Evolutionary conservation across 2,113 vertebrate species (phyloP).

Genomic region (Sylvietta virens): DNA sequence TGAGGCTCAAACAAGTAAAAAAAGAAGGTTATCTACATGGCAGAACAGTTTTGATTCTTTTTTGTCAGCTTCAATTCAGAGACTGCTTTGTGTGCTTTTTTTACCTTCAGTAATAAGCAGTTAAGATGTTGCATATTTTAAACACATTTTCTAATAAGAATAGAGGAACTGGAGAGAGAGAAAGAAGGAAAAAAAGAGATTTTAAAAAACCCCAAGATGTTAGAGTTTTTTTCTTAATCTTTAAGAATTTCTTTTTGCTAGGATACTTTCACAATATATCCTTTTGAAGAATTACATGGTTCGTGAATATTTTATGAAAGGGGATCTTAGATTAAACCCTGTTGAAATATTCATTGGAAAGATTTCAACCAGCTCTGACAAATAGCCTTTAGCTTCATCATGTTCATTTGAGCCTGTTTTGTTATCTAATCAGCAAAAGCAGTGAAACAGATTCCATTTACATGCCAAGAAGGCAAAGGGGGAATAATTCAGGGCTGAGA

Average conservation of each 20-base stretch:
- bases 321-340: background rate
- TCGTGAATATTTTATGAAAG: conserved; percentile 17
- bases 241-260: background rate
- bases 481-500: background rate
- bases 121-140: background rate
- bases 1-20: background rate
- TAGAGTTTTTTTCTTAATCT: background rate
- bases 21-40: background rate
- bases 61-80: background rate
- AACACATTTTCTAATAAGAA: background rate
- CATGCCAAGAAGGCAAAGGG: background rate
- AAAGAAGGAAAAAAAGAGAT: background rate
- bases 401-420: background rate
- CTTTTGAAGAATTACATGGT: background rate
- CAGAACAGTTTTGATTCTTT: background rate
- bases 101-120: background rate
- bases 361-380: background rate
- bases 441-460: background rate
- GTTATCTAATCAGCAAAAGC: conserved; percentile 15
- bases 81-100: background rate
- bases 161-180: background rate
- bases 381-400: background rate
- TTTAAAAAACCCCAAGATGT: background rate
- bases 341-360: conserved; percentile 35
- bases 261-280: background rate